A percentile compares a stretch with the other conserved stretches of the same genome.
phyloP scores from a whole-genome alignment of 2,113 vertebrate species.

The Hemichromis elongatus region DNA sequence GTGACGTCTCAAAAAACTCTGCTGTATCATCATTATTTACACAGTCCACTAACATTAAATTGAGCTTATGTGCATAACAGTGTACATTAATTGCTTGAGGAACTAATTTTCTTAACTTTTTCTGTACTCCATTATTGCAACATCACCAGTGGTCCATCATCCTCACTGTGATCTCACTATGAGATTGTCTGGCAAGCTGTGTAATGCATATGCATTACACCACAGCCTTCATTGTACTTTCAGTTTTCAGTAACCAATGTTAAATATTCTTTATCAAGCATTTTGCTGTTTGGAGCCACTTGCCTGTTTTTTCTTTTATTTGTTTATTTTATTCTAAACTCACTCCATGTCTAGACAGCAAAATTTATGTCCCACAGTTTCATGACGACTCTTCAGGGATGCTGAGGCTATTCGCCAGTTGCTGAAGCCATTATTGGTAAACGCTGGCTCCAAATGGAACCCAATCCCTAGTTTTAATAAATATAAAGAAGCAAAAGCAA shows the following conservation, averaged over 20 bases:
- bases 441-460: not conserved
- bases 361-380: not conserved
- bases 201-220: not conserved
- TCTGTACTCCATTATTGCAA: not conserved
- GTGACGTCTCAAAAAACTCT: not conserved
- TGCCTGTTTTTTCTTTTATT: not conserved
- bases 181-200: not conserved
- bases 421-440: not conserved
- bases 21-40: not conserved
- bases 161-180: not conserved
- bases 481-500: not conserved
- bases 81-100: not conserved
- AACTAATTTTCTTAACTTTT: not conserved
- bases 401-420: not conserved
- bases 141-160: not conserved
- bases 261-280: accelerated
- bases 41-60: not conserved
- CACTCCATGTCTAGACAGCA: not conserved
- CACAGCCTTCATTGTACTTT: not conserved
- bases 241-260: not conserved
- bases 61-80: not conserved
- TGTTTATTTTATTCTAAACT: not conserved
- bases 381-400: not conserved
- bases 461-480: not conserved
- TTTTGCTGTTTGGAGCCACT: not conserved